Percentiles rank a stretch among this genome's conserved stretches.
Conservation (phyloP, 2,113 vertebrate genomes). For the Bufo bufo region DNA sequence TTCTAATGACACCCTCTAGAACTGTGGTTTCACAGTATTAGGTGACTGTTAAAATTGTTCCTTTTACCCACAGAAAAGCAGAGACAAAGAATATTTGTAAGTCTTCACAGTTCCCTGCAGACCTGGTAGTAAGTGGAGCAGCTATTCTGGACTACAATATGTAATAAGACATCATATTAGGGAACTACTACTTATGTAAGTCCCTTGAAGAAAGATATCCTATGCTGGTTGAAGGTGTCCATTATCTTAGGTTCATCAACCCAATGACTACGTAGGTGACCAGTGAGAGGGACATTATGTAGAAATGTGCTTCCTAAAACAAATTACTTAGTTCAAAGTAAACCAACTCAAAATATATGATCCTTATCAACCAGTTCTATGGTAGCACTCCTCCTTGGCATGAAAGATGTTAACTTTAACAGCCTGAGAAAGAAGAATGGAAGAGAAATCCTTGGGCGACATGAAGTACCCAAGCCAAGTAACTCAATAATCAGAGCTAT, state of each 20-base stretch:
- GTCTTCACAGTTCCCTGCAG: too few relatives aligned
- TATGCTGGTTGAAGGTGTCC: not conserved
- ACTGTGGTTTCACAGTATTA: too few relatives aligned
- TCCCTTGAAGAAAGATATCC: too few relatives aligned
- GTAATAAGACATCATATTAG: too few relatives aligned
- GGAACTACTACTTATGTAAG: too few relatives aligned
- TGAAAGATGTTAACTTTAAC: not conserved
- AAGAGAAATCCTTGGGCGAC: slow-evolving; percentile 18
- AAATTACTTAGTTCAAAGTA: not conserved
- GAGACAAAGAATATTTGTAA: too few relatives aligned
- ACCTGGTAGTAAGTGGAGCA: too few relatives aligned
- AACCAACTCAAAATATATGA: not conserved
- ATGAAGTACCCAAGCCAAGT: not conserved
- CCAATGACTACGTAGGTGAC: not conserved
- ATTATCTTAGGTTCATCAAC: not conserved
- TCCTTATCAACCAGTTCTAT: not conserved
- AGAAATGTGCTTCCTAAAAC: not conserved
- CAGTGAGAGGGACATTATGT: not conserved
- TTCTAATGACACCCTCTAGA: too few relatives aligned
- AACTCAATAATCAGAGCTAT: slow-evolving; percentile 15
- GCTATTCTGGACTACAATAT: too few relatives aligned
- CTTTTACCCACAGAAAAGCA: too few relatives aligned
- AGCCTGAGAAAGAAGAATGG: not conserved
- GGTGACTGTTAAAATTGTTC: too few relatives aligned
- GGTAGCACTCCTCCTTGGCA: not conserved